phyloP scores from a whole-genome alignment of 2,888 invertebrate genomes.

The Nemurella pictetii region DNA sequence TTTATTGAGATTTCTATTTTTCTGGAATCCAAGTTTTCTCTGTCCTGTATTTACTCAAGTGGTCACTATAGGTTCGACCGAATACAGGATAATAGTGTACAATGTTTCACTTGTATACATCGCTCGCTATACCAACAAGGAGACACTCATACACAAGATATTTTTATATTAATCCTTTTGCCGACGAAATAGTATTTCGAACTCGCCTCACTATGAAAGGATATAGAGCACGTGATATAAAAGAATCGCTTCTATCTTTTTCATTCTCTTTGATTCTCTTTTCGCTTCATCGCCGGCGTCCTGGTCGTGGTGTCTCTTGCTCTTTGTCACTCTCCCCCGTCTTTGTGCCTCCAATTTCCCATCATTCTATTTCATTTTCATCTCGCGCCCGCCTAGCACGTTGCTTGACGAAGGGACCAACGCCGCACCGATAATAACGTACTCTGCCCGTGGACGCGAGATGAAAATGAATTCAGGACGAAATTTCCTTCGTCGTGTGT shows the following conservation, averaged over 20 bases:
- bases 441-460: background rate
- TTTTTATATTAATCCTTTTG: too few species aligned
- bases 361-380: background rate
- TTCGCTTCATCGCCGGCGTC: background rate
- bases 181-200: background rate
- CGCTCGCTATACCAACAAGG: too few species aligned
- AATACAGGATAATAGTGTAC: too few species aligned
- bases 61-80: too few species aligned
- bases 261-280: background rate
- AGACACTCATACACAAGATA: too few species aligned
- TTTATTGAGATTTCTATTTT: too few species aligned
- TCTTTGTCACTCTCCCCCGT: background rate
- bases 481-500: background rate
- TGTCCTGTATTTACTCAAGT: too few species aligned
- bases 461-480: background rate
- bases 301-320: background rate
- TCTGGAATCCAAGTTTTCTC: too few species aligned
- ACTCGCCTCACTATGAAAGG: background rate
- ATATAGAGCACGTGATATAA: background rate
- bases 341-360: background rate
- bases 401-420: background rate
- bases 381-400: background rate
- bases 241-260: background rate
- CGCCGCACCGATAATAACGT: background rate
- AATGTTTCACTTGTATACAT: too few species aligned